phyloP scores from a whole-genome alignment of 2,797 vertebrate genomes.

The Yasuhikotakia modesta region DNA sequence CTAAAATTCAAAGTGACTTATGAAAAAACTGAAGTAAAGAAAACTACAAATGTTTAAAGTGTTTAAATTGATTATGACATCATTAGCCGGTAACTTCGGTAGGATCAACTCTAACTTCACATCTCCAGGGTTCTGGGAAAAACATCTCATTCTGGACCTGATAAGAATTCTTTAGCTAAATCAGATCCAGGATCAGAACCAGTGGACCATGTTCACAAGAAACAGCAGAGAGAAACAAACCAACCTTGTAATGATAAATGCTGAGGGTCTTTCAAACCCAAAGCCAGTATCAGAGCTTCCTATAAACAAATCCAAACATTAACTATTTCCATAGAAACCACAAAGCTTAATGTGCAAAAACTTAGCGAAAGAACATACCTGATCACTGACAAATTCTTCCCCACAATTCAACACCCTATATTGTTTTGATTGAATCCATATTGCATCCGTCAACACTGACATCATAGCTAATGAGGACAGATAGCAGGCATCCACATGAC shows the following conservation, averaged over 20 bases:
- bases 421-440: conserved; percentile 1
- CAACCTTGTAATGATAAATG: neutral
- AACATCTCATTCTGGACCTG: neutral
- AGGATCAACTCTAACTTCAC: neutral
- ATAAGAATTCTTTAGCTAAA: neutral
- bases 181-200: neutral
- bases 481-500: conserved; percentile 45
- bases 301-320: conserved; percentile 3
- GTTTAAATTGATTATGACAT: no score
- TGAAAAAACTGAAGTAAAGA: no score
- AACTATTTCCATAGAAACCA: conserved; percentile 15
- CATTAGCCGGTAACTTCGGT: no score
- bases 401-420: neutral
- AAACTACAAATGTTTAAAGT: no score
- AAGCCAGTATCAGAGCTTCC: neutral
- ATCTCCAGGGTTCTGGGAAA: neutral
- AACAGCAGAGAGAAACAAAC: conserved; percentile 13
- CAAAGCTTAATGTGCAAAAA: conserved; percentile 17
- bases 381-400: conserved; percentile 5
- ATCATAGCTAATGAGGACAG: conserved; percentile 53
- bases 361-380: neutral
- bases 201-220: neutral
- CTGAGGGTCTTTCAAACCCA: neutral
- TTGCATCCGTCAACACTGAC: conserved; percentile 42
- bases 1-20: no score